Percentiles rank a stretch among this genome's conserved stretches.
Evolutionary conservation across 2,113 vertebrate species (phyloP).

Genomic region (Chaetops frenatus): DNA sequence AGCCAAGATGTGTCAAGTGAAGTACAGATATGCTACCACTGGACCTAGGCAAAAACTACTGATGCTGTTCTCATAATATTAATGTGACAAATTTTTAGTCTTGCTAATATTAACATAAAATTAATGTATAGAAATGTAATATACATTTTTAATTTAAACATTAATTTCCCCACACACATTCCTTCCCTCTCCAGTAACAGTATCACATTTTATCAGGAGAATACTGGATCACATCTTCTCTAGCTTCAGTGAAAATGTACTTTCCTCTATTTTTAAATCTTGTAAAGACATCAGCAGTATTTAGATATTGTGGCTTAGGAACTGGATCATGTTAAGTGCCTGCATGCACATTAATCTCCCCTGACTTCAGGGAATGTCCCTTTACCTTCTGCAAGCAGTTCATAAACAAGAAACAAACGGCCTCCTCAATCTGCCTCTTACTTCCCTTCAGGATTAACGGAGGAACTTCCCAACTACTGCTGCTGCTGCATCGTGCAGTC

Average conservation of each 20-base stretch:
- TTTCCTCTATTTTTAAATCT: neutral
- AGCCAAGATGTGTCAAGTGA: neutral
- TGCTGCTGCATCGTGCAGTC: neutral
- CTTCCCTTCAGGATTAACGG: neutral
- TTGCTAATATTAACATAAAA: neutral
- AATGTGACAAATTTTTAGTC: neutral
- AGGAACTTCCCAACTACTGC: neutral
- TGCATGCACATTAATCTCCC: neutral
- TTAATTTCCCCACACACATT: neutral
- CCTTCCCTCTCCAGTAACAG: neutral
- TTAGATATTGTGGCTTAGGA: neutral
- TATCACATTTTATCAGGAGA: neutral
- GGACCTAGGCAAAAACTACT: neutral
- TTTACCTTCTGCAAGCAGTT: neutral
- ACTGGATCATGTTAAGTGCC: neutral
- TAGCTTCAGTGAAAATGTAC: neutral
- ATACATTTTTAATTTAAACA: neutral
- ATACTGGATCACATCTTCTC: neutral
- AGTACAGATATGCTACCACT: neutral
- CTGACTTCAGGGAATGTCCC: neutral
- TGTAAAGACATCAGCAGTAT: neutral
- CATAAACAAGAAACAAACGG: neutral
- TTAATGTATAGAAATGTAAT: neutral
- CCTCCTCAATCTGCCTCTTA: neutral
- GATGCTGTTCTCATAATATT: neutral